Base-by-base conservation (phyloP, 2,888 invertebrate genomes). In the Drosophila nr. fundita region DNA sequence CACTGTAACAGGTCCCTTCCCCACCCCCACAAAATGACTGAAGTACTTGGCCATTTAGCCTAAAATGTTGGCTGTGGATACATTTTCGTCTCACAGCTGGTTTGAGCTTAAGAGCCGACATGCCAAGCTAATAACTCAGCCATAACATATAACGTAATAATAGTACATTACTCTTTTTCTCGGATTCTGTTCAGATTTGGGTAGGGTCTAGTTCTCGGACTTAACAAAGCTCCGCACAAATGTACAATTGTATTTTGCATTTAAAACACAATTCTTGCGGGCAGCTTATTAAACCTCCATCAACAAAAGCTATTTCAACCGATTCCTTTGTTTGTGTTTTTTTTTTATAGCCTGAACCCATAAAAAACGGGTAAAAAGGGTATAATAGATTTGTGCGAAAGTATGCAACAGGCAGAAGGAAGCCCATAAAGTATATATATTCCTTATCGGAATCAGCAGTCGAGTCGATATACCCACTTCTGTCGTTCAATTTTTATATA, bases 211-310 rank as follows among this genome's bases (percentile, higher is more conserved):
- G 32, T 32, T 57, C 58, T 8, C 11, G 34, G n/a, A 27, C 3
- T 34, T 18, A 6, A 32, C 6, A 48, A 59, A 27, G 27, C 45
- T 5, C 15, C 45, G 24, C 24, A 45, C 24, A 27, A 24, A 24
- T 24, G n/a, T 21, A 40, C 57, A 21, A 38, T 29, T 27, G 21
- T 36, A 40, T 53, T 65, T 64, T 61, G 48, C 42, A 64, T 71
- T 52, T 34, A n/a, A 49, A 50, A 65, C 27, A 29, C 58, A 65
- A 68, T 73, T 60, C 62, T 29, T 57, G 60, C 50, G 69, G 69
- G 48, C 63, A 67, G 62, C 69, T 77, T 77, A 77, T 77, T 77
- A 77, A 64, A 54, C 78, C 54, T 48, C 66, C 61, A 63, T 66
- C 66, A 60, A 38, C 18, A 42, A 42, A 40, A 29, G 29, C 29